Evolutionary conservation across 2,113 vertebrate species (phyloP).

Genomic region (Myodes glareolus): DNA sequence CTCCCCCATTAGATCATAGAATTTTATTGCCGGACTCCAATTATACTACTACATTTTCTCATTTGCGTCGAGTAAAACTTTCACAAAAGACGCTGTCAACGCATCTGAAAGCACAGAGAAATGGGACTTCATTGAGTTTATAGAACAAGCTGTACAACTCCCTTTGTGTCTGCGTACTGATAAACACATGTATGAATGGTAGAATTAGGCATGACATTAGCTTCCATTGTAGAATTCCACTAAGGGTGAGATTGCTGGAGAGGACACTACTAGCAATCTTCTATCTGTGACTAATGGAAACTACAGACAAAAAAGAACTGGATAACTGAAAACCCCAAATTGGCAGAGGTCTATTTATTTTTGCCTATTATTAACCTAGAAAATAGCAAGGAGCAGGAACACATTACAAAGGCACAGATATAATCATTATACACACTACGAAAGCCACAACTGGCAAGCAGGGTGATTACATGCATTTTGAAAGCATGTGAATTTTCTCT

Average conservation of each 20-base stretch:
- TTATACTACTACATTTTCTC: neutral
- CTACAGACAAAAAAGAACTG: neutral
- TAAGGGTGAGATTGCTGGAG: neutral
- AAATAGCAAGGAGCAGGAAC: neutral
- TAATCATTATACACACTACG: neutral
- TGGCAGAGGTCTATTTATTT: neutral
- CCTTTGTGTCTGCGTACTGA: constrained; percentile 16
- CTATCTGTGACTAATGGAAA: constrained; percentile 26
- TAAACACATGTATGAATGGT: constrained; percentile 1
- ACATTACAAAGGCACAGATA: constrained; percentile 6
- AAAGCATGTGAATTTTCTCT: constrained; percentile 45
- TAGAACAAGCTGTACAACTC: constrained; percentile 23
- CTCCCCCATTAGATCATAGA: neutral
- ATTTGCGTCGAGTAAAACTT: neutral
- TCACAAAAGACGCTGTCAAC: constrained; percentile 24
- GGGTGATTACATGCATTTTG: constrained; percentile 20
- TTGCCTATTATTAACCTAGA: constrained; percentile 5
- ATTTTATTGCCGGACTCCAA: neutral
- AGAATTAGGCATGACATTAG: constrained; percentile 12
- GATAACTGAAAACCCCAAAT: constrained; percentile 16
- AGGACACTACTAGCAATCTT: neutral
- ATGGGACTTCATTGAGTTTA: constrained; percentile 14
- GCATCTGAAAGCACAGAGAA: constrained; percentile 27
- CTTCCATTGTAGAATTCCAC: constrained; percentile 18
- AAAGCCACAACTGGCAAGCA: neutral